These are phyloP conservation scores for Clupea harengus DNA, from an alignment of 2,113 vertebrate species.

Conservation along the genomic window DNA sequence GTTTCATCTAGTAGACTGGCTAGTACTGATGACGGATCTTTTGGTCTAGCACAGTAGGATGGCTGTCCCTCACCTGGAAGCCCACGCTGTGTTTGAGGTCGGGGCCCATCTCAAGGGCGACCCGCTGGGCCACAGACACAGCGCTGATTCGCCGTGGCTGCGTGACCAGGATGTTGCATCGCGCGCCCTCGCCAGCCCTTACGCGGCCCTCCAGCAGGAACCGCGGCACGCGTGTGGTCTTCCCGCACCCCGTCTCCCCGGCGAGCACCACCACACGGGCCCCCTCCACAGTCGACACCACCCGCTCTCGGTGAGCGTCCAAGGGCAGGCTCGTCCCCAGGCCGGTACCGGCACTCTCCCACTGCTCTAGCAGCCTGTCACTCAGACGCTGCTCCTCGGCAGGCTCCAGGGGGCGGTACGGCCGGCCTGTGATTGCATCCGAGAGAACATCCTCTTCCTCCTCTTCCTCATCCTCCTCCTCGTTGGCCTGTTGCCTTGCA, in stretches of 20 bases:
- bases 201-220: slow-evolving; percentile 85
- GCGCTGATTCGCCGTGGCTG: slow-evolving; percentile 94
- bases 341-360: slow-evolving; percentile 69
- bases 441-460: slow-evolving; percentile 70
- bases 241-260: slow-evolving; percentile 94
- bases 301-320: slow-evolving; percentile 79
- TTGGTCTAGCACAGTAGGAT: neutral
- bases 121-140: slow-evolving; percentile 89
- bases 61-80: slow-evolving; percentile 74
- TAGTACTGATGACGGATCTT: neutral
- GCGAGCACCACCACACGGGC: slow-evolving; percentile 87
- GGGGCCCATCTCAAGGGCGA: slow-evolving; percentile 89
- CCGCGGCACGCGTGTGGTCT: slow-evolving; percentile 92
- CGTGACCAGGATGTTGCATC: slow-evolving; percentile 91
- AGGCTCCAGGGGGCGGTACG: slow-evolving; percentile 71
- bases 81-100: slow-evolving; percentile 81
- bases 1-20: too few species aligned
- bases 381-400: slow-evolving; percentile 70
- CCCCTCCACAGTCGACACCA: slow-evolving; percentile 78
- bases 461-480: slow-evolving; percentile 37
- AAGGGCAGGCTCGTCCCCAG: slow-evolving; percentile 79
- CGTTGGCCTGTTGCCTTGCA: slow-evolving; percentile 42
- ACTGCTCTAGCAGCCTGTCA: slow-evolving; percentile 74
- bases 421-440: slow-evolving; percentile 85
- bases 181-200: slow-evolving; percentile 73